Percentiles rank a stretch among this genome's conserved stretches.
Conservation (phyloP, 2,888 invertebrate species). For the Nomada lathburiana region DNA sequence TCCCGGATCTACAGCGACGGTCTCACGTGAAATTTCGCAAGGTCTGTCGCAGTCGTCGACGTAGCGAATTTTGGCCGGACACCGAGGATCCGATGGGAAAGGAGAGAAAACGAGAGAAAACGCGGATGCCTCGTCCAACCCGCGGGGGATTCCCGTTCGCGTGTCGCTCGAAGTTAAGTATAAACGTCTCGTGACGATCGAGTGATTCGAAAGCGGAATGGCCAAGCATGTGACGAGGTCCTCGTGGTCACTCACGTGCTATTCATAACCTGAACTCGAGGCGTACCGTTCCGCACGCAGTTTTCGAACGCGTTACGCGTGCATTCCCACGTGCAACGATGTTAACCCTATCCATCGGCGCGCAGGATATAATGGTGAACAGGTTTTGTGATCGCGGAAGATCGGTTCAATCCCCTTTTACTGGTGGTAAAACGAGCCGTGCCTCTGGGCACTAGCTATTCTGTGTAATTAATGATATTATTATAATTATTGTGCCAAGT, state of each 20-base stretch:
- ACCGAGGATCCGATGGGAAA: neutral
- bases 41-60: neutral
- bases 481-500: no score
- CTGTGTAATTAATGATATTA: no score
- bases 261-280: slow-evolving; percentile 77
- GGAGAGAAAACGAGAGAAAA: neutral
- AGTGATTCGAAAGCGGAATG: slow-evolving; percentile 60
- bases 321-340: slow-evolving; percentile 39
- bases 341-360: neutral
- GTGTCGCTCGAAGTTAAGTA: slow-evolving; percentile 65
- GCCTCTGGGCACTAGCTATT: no score
- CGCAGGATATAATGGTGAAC: neutral
- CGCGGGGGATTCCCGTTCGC: slow-evolving; percentile 40
- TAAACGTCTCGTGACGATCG: slow-evolving; percentile 75
- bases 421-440: no score
- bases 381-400: no score
- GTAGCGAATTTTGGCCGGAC: slow-evolving; percentile 7
- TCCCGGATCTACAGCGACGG: no score
- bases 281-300: slow-evolving; percentile 46
- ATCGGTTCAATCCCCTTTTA: no score
- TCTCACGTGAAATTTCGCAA: neutral
- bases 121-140: slow-evolving; percentile 20
- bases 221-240: slow-evolving; percentile 74
- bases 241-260: slow-evolving; percentile 82
- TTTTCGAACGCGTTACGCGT: slow-evolving; percentile 25